Percentiles rank a stretch among this genome's conserved stretches.
Conservation (phyloP, 2,797 vertebrate species). For the Melanotaenia boesemani region DNA sequence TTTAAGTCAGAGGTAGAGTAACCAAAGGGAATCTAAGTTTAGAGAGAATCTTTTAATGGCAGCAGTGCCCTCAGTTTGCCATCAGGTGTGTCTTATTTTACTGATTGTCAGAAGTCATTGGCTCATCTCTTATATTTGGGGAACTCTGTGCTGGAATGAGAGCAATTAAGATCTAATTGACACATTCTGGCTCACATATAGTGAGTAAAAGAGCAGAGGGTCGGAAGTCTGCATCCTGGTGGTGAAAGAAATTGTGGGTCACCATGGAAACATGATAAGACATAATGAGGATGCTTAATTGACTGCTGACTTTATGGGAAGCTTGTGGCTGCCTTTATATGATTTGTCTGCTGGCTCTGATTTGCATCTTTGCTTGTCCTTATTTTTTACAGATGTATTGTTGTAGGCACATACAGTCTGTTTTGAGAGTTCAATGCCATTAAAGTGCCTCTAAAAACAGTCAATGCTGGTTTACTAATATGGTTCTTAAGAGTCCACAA, state of each 20-base stretch:
- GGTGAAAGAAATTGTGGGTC: slow-evolving; percentile 26
- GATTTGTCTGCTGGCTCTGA: slow-evolving; percentile 14
- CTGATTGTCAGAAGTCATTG: slow-evolving; percentile 23
- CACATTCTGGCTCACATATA: slow-evolving; percentile 25
- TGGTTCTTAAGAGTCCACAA: slow-evolving; percentile 44
- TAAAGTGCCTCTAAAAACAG: slow-evolving; percentile 39
- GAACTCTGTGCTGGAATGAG: slow-evolving; percentile 14
- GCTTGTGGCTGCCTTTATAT: slow-evolving; percentile 7
- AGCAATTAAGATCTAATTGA: slow-evolving; percentile 50
- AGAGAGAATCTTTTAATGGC: slow-evolving; percentile 16
- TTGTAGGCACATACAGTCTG: slow-evolving; percentile 14
- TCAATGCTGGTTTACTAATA: slow-evolving; percentile 36
- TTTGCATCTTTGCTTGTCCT: slow-evolving; percentile 22
- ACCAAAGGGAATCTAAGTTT: slow-evolving; percentile 59
- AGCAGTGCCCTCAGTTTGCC: slow-evolving; percentile 32
- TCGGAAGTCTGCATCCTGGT: slow-evolving; percentile 32
- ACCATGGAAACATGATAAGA: slow-evolving; percentile 49
- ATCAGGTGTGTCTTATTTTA: slow-evolving; percentile 57
- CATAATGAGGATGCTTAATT: slow-evolving; percentile 47
- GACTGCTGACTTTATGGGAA: slow-evolving; percentile 24
- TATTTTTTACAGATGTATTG: slow-evolving; percentile 25
- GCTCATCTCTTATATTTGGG: slow-evolving; percentile 3
- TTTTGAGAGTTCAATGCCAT: slow-evolving; percentile 16
- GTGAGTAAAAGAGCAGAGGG: slow-evolving; percentile 14
- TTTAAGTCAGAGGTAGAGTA: slow-evolving; percentile 63